phyloP scores from a whole-genome alignment of 2,113 vertebrate genomes.

The Phaethornis superciliosus region DNA sequence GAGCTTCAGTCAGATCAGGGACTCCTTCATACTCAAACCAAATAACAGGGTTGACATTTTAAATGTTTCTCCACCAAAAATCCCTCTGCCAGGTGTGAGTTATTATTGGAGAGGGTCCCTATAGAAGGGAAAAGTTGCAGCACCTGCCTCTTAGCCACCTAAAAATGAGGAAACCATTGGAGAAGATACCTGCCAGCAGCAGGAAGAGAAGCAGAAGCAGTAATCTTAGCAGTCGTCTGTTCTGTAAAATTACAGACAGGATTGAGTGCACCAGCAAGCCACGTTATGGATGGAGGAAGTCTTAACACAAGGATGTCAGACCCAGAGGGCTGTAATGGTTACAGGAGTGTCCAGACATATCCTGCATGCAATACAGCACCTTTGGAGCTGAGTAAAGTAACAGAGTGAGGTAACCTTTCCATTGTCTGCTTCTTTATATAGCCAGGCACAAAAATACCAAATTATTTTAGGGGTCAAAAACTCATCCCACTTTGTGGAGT shows the following conservation, averaged over 20 bases:
- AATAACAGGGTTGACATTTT: background rate
- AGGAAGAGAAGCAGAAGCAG: background rate
- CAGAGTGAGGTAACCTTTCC: background rate
- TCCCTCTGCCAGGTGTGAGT: background rate
- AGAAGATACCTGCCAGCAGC: background rate
- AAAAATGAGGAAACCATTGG: background rate
- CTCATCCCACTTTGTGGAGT: background rate
- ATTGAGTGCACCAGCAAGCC: background rate
- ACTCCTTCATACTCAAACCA: background rate
- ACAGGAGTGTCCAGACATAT: background rate
- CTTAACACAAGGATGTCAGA: background rate
- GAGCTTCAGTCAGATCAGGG: background rate
- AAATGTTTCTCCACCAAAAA: background rate
- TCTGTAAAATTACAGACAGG: background rate
- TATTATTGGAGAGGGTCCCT: background rate
- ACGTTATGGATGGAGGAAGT: rapidly evolving
- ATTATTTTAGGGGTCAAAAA: background rate
- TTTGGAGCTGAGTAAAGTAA: background rate
- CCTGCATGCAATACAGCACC: background rate
- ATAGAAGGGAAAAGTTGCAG: background rate
- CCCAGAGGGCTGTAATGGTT: background rate
- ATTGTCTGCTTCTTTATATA: background rate
- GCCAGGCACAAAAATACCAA: background rate
- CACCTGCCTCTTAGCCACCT: background rate
- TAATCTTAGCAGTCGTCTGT: background rate